phyloP scores from a whole-genome alignment of 2,888 invertebrate genomes.

The Pheosia gnoma region DNA sequence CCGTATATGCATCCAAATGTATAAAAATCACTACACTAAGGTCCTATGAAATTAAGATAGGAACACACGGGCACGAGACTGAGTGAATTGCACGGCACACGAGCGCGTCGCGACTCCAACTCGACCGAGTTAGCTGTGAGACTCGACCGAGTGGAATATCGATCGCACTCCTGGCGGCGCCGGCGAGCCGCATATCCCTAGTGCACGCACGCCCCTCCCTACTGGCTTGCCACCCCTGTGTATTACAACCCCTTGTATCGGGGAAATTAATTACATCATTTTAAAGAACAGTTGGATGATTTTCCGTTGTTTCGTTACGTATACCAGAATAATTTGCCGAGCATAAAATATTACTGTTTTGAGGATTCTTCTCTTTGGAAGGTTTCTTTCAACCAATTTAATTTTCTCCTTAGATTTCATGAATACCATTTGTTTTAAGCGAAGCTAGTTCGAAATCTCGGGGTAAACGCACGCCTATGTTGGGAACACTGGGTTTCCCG shows the following conservation, averaged over 20 bases:
- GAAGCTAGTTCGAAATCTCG: conserved; percentile 10
- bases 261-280: conserved; percentile 16
- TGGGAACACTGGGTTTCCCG: conserved; percentile 39
- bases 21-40: conserved; percentile 55
- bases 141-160: conserved; percentile 75
- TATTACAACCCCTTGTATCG: conserved; percentile 51
- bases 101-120: conserved; percentile 66
- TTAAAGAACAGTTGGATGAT: not conserved
- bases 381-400: not conserved
- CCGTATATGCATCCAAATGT: conserved; percentile 57
- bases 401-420: not conserved
- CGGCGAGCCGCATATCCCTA: conserved; percentile 80
- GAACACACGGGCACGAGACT: conserved; percentile 51
- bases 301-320: no score
- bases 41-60: conserved; percentile 43
- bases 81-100: conserved; percentile 49
- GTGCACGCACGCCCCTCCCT: conserved; percentile 77
- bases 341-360: no score
- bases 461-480: conserved; percentile 27
- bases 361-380: not conserved
- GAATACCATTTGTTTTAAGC: not conserved
- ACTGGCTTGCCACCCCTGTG: conserved; percentile 57
- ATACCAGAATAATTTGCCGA: no score
- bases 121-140: conserved; percentile 64
- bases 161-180: conserved; percentile 81